phyloP scores from a whole-genome alignment of 2,113 vertebrate genomes.

The Columbina picui region DNA sequence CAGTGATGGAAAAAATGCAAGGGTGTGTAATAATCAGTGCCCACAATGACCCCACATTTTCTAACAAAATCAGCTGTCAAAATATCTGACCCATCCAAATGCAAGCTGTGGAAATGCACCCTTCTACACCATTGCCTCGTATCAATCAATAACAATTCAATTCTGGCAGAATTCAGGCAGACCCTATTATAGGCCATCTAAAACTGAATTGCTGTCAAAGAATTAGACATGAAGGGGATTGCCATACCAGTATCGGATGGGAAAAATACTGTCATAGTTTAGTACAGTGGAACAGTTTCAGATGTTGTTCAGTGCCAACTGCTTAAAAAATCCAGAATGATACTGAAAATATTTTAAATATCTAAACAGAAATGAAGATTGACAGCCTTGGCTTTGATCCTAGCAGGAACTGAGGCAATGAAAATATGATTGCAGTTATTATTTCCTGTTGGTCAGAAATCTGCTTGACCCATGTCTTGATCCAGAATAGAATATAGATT shows the following conservation, averaged over 20 bases:
- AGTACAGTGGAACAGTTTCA: neutral
- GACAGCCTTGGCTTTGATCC: neutral
- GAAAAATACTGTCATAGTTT: neutral
- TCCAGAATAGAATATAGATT: neutral
- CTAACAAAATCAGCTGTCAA: constrained; percentile 60
- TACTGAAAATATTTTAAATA: constrained; percentile 7
- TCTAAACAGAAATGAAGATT: neutral
- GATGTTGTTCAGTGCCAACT: neutral
- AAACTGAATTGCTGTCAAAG: constrained; percentile 51
- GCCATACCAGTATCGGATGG: neutral
- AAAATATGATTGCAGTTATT: neutral
- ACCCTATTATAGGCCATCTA: constrained; percentile 23
- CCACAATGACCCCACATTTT: constrained; percentile 21
- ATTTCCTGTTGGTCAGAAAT: neutral
- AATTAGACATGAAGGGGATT: constrained; percentile 35
- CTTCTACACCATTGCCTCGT: constrained; percentile 45
- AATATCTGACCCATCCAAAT: constrained; percentile 49
- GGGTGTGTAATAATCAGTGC: constrained; percentile 44
- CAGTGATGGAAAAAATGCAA: constrained; percentile 23
- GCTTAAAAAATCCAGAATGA: constrained; percentile 16
- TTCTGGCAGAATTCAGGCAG: constrained; percentile 51
- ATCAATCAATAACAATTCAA: constrained; percentile 59
- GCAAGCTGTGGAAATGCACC: constrained; percentile 42
- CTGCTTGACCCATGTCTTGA: neutral
- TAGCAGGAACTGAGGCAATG: neutral